Evolutionary conservation across 2,113 vertebrate species (phyloP).

Genomic region (Balaeniceps rex): DNA sequence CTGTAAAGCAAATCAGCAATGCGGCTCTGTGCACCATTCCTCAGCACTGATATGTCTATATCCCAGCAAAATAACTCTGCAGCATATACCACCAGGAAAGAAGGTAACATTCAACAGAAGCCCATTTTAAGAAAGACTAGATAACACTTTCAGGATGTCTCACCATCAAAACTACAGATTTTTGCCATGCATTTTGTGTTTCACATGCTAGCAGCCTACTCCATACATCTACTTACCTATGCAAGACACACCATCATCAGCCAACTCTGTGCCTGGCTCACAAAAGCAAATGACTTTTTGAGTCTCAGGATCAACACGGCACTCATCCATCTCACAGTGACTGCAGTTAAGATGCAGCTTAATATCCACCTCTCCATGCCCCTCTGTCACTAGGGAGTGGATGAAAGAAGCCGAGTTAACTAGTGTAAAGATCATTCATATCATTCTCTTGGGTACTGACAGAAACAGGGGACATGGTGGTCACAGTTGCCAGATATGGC

Average conservation of each 20-base stretch:
- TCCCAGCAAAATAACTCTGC: background rate
- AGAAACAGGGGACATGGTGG: background rate
- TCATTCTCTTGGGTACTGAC: background rate
- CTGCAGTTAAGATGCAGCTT: conserved; percentile 93
- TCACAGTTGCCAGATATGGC: background rate
- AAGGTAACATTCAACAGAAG: background rate
- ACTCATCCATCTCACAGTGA: conserved; percentile 91
- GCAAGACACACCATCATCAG: conserved; percentile 86
- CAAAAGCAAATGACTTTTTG: conserved; percentile 87
- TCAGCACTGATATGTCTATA: background rate
- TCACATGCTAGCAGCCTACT: background rate
- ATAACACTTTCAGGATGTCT: background rate
- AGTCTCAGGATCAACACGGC: conserved; percentile 79
- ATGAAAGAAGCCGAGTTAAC: conserved; percentile 34
- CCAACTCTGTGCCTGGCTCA: conserved; percentile 82
- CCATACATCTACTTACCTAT: conserved; percentile 67
- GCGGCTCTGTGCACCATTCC: background rate
- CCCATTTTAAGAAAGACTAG: background rate
- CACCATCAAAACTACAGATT: background rate
- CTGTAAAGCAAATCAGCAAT: background rate
- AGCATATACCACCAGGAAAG: background rate
- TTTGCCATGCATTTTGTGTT: background rate
- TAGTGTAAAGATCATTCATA: background rate
- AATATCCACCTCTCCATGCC: conserved; percentile 92
- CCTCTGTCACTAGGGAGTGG: conserved; percentile 84